Percentiles rank a stretch among this genome's conserved stretches.
These are phyloP conservation scores for Merops nubicus DNA, from an alignment of 2,113 vertebrate species.

Conservation along the genomic window DNA sequence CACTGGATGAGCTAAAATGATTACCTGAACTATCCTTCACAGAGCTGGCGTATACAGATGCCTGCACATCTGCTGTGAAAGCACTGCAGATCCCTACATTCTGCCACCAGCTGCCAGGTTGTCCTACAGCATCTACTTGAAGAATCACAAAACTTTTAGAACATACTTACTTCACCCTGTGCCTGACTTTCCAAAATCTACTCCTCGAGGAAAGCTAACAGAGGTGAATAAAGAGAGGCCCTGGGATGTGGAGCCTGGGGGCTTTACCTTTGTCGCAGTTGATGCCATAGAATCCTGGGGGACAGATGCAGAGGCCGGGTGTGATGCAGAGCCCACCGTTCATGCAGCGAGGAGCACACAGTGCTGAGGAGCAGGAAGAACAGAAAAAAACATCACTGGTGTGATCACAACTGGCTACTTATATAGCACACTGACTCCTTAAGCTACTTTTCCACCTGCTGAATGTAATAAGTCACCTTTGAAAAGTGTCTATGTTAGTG, in stretches of 20 bases:
- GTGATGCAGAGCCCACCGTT: slow-evolving; percentile 88
- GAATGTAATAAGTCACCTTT: background rate
- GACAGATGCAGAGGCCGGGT: slow-evolving; percentile 88
- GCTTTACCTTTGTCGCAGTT: slow-evolving; percentile 88
- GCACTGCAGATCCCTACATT: background rate
- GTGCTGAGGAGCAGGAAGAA: slow-evolving; percentile 64
- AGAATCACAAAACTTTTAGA: background rate
- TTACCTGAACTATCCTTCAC: background rate
- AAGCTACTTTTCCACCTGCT: background rate
- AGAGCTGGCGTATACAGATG: background rate
- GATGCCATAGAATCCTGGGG: slow-evolving; percentile 86
- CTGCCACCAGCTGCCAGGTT: background rate
- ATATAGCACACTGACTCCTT: background rate
- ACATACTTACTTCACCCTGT: background rate
- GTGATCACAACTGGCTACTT: background rate
- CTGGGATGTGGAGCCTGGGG: accelerated
- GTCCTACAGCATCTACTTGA: background rate
- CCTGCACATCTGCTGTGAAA: background rate
- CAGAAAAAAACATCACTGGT: background rate
- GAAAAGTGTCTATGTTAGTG: background rate
- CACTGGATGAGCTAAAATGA: background rate
- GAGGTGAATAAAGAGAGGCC: background rate
- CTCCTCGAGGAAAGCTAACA: background rate
- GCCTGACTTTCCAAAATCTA: background rate
- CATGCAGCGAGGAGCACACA: slow-evolving; percentile 84